Percentiles rank a stretch among this genome's conserved stretches.
Conservation (phyloP, 1,140 invertebrate genomes). For the Bombyx mandarina region DNA sequence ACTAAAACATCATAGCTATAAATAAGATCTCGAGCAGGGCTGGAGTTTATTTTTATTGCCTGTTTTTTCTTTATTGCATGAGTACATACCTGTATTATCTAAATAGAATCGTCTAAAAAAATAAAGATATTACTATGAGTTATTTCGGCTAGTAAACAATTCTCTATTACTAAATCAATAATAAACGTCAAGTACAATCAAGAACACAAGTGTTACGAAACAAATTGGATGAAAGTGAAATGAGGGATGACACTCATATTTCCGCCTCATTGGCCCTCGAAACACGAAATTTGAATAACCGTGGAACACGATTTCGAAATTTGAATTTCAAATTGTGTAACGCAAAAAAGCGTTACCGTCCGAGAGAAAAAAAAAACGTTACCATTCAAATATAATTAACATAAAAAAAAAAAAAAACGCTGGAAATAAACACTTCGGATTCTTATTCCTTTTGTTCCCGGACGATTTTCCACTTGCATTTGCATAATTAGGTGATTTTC, state of each 20-base stretch:
- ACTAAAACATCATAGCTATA: no score
- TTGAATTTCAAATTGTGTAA: constrained; percentile 52
- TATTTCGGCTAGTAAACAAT: no score
- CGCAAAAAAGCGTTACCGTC: constrained; percentile 29
- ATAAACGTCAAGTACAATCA: no score
- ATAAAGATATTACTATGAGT: no score
- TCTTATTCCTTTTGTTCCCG: background rate
- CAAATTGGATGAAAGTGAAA: constrained; percentile 26
- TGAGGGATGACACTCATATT: constrained; percentile 30
- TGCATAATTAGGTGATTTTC: constrained; percentile 8
- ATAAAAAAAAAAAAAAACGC: constrained; percentile 13
- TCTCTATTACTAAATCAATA: no score
- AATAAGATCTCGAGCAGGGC: no score
- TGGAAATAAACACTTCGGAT: constrained; percentile 11
- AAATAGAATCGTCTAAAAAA: no score
- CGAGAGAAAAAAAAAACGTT: constrained; percentile 27
- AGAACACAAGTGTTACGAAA: constrained; percentile 16
- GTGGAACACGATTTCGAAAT: constrained; percentile 52
- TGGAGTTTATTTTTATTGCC: no score
- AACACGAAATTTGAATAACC: constrained; percentile 57
- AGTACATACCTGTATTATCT: no score
- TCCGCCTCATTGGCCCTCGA: constrained; percentile 43
- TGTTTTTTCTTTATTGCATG: no score
- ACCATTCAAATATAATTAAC: constrained; percentile 32
- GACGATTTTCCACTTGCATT: constrained; percentile 4